Evolutionary conservation across 2,888 invertebrate species (phyloP), one percentile per base, ranked within the genome.

Genomic region (Urechis unicinctus): DNA sequence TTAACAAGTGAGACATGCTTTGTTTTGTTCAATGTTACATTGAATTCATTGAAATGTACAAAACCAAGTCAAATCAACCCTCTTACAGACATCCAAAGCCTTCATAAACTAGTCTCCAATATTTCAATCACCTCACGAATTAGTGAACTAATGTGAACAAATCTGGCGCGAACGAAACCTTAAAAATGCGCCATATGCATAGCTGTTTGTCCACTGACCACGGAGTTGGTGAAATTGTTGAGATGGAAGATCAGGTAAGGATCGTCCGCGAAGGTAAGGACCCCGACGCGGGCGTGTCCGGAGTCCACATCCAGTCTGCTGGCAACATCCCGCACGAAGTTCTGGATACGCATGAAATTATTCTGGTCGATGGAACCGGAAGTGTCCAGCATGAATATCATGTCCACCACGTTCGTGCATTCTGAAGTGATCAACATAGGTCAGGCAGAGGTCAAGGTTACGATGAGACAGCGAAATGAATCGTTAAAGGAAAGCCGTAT

Each of bases 331-430:
- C 63, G 64, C 3, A 72, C 67, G 57, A 75, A 73, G 63, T 73
- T 72, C 13, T 69, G 62, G 3, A 72, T 64, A 25, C 68, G 57
- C 53, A 66, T 63, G 60, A 73, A 74, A 58, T 71, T 67, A 13
- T 62, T 58, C 26, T 66, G 64, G 5, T 68, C 70, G 3, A 75
- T 70, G 51, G 70, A 70, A 24, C 71, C 71, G 4, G 71, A 72
- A 1, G 69, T 62, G 55, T 72, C 72, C 50, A 72, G 59, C 24
- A 69, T 57, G 47, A 72, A 59, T n/a, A 70, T 62, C 9, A 72
- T 47, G 58, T 72, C 72, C 25, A 68, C 61, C 29, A 24, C 29
- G 9, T 46, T 50, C 31, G 55, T 41, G 42, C 63, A 63, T 1
- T 31, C 63, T 63, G 49, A 28, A 55, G 52, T 30, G 6, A 57